phyloP scores from a whole-genome alignment of 2,113 vertebrate genomes.

The Ceratotherium simum region DNA sequence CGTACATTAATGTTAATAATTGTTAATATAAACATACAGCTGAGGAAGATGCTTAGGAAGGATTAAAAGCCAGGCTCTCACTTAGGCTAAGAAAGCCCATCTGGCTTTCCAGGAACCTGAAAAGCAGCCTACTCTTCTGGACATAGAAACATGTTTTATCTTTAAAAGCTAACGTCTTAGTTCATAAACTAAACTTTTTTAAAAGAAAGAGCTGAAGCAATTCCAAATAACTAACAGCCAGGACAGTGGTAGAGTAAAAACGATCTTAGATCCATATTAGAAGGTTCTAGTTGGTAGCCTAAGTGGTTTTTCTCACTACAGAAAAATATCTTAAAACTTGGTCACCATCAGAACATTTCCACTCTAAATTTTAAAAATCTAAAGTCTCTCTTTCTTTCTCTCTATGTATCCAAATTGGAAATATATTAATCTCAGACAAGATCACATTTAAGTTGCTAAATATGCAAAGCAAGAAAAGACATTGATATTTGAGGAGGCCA shows the following conservation, averaged over 20 bases:
- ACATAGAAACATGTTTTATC: not conserved
- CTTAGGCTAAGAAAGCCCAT: not conserved
- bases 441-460: slow-evolving; percentile 52
- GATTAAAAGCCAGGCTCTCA: not conserved
- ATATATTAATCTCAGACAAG: slow-evolving; percentile 43
- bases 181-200: not conserved
- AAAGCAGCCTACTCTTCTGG: not conserved
- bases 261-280: not conserved
- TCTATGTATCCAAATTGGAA: slow-evolving; percentile 6
- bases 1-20: not conserved
- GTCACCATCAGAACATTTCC: not conserved
- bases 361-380: not conserved
- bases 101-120: not conserved
- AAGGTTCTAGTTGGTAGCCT: not conserved
- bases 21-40: not conserved
- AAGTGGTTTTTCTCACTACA: not conserved
- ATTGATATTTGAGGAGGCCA: slow-evolving; percentile 43
- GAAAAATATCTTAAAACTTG: slow-evolving; percentile 10
- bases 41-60: not conserved
- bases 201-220: not conserved
- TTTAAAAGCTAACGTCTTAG: not conserved
- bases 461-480: not conserved
- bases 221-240: not conserved
- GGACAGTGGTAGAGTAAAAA: not conserved
- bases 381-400: not conserved